Evolutionary conservation across 2,888 invertebrate species (phyloP), one percentile per base, ranked within the genome.

Genomic region (Tenthredo mesomela): DNA sequence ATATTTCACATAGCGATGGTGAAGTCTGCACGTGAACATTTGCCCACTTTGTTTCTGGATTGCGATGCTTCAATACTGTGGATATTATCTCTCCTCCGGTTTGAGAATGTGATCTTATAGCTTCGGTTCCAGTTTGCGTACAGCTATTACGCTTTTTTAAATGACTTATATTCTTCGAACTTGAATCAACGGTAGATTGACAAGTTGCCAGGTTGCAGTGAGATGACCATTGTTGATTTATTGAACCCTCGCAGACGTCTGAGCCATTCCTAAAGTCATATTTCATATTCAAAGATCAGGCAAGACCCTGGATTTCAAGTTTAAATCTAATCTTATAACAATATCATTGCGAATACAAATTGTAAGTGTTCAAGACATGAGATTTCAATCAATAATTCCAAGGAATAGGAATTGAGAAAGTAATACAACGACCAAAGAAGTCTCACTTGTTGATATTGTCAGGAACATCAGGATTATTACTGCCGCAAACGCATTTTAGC

Each of bases 191-290:
- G 0, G 82, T 71, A 4, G 89, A 87, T 65, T 87, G 85, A 82
- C 87, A 89, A 6, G 88, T 87, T 1, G 91, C 91, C 10, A 93
- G 84, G 86, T 93, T 93, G n/a, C 92, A 91, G 75, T 93, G 93
- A 2, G 93, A 93, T 0, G 93, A 93, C 93, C 93, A 93, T 47
- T 92, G 91, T n/a, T 90, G 90, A 47, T 89, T 91, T 1, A 91
- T 47, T 0, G 87, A 88, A 80, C 87, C 87, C 5, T 84, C 85
- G 29, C 61, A 86, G 40, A 67, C 40, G 4, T 88, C 86, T 0
- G 87, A 84, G 1, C 78, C 67, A 25, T 85, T 86, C n/a, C 89
- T 89, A 77, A 18, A 37, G 33, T 43, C 3, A 80, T 1, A 18
- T 80, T 70, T 70, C 6, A 70, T 29, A 70, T 4, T 67, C 29